These are phyloP conservation scores for Conus betulinus DNA, from an alignment of 1,140 invertebrate genomes.

Conservation along the genomic window DNA sequence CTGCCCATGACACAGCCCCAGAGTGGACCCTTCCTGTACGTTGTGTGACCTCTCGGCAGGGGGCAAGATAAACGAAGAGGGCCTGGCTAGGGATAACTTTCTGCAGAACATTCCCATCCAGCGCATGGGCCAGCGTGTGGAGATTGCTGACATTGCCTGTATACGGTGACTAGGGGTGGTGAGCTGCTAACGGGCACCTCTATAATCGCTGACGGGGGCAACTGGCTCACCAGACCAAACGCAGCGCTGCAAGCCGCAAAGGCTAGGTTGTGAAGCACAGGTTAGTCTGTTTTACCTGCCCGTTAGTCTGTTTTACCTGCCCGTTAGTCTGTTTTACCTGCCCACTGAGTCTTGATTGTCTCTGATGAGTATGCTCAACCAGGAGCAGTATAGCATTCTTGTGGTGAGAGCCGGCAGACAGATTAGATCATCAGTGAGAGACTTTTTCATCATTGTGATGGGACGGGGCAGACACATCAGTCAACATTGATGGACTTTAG, in stretches of 20 bases:
- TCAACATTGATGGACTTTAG: no score
- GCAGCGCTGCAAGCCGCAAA: not conserved
- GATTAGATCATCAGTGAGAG: no score
- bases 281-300: not conserved
- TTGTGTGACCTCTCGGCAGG: not conserved
- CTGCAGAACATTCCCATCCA: conserved; percentile 55
- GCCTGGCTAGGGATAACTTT: not conserved
- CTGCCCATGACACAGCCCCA: no score
- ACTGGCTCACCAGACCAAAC: conserved; percentile 61
- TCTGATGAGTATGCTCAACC: no score
- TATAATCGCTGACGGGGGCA: conserved; percentile 69
- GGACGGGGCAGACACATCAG: no score
- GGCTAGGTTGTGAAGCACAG: not conserved
- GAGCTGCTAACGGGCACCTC: conserved; percentile 68
- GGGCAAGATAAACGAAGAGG: not conserved
- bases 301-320: no score
- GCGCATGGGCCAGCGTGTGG: conserved; percentile 62
- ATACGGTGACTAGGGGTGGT: conserved; percentile 64
- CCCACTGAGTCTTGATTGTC: no score
- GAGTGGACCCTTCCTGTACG: no score
- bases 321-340: no score
- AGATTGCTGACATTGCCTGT: conserved; percentile 71
- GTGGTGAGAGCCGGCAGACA: no score
- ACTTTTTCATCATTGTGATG: no score
- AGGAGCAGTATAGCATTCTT: no score